phyloP scores from a whole-genome alignment of 2,888 invertebrate genomes.

The Drosophila mayaguana region DNA sequence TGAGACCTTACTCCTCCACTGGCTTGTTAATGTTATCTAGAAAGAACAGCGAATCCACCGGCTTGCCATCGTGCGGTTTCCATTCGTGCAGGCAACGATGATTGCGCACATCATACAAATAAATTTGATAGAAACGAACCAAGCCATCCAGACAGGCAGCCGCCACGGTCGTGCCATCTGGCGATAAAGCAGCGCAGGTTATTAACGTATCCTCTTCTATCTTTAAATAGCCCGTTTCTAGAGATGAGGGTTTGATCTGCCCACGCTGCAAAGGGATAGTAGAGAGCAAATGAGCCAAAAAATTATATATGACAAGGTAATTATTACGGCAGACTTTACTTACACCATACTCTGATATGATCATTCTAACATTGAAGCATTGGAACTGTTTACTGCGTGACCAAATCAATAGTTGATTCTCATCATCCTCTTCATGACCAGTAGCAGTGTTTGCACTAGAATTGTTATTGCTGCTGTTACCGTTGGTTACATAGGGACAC shows the following conservation, averaged over 20 bases:
- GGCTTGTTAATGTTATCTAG: conserved; percentile 95
- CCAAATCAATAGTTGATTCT: conserved; percentile 92
- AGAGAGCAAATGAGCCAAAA: not conserved
- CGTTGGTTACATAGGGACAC: conserved; percentile 90
- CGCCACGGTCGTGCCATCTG: conserved; percentile 97
- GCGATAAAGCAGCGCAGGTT: conserved; percentile 95
- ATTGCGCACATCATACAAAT: conserved; percentile 90
- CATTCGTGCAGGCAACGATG: conserved; percentile 95
- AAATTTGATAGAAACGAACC: conserved; percentile 96
- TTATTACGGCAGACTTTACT: conserved; percentile 36
- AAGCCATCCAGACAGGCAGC: conserved; percentile 95
- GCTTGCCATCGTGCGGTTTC: conserved; percentile 95
- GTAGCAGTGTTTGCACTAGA: not conserved
- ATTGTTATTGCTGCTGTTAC: conserved; percentile 30
- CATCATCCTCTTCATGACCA: conserved; percentile 87
- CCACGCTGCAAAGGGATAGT: conserved; percentile 71
- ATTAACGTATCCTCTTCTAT: conserved; percentile 87
- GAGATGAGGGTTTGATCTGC: conserved; percentile 70
- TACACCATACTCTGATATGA: conserved; percentile 82
- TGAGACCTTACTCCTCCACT: conserved; percentile 89
- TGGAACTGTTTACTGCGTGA: conserved; percentile 89
- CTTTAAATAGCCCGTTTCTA: conserved; percentile 83
- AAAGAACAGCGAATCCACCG: conserved; percentile 95
- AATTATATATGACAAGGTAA: not conserved
- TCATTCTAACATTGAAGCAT: conserved; percentile 83